phyloP scores from a whole-genome alignment of 53 echinoderm and acorn worm species.

The Pentamera pediparva region DNA sequence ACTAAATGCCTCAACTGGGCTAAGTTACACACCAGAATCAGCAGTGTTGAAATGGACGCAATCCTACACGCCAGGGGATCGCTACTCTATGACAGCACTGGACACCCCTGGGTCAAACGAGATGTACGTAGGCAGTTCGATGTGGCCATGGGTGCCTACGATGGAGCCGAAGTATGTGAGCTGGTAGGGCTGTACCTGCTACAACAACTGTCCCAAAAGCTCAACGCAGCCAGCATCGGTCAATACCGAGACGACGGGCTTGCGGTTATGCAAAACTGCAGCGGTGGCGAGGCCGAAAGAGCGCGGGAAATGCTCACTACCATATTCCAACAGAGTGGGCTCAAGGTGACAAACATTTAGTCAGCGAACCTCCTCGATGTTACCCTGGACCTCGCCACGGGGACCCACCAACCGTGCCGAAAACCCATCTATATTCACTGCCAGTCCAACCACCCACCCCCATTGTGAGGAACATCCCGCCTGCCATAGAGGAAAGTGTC shows the following conservation, averaged over 20 bases:
- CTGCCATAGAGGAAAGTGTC: too few species aligned
- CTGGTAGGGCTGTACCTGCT: constrained; percentile 16
- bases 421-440: too few species aligned
- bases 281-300: not conserved
- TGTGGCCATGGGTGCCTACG: not conserved
- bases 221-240: not conserved
- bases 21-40: not conserved
- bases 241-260: constrained; percentile 23
- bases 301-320: not conserved
- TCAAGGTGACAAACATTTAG: too few species aligned
- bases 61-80: constrained; percentile 9
- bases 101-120: not conserved
- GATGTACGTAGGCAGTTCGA: not conserved
- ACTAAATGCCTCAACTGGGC: not conserved
- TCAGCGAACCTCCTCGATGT: too few species aligned
- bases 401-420: too few species aligned
- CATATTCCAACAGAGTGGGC: too few species aligned
- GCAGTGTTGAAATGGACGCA: not conserved
- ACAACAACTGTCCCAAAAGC: not conserved
- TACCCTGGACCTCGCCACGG: too few species aligned
- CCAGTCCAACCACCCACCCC: too few species aligned
- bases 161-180: constrained; percentile 1
- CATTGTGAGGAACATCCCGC: too few species aligned
- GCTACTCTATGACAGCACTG: not conserved
- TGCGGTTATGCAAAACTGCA: not conserved